Base-by-base conservation (phyloP, 2,113 vertebrate species). In the Origma solitaria region DNA sequence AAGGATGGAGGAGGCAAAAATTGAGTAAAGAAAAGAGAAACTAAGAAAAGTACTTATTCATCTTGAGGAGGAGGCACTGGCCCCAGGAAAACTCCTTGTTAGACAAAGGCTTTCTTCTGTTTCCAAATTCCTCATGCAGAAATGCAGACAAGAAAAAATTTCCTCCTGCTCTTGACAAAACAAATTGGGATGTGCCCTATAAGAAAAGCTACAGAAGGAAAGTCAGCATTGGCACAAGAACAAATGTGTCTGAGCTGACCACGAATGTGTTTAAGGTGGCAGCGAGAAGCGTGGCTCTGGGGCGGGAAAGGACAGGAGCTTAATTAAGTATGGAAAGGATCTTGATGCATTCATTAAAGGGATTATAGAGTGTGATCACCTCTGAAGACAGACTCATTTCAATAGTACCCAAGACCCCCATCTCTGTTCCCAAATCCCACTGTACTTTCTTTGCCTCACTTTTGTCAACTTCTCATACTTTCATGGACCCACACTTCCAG, bases 401-500 rank as follows among this genome's bases (percentile, higher is more conserved):
- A 76, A 4, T 2, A 4, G 40, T 13, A 50, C 37, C 78, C 3
- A 7, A 77, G 71, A 79, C 10, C 25, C 47, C 15, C 37, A 57
- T 2, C 12, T 65, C 44, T n/a, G 14, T 49, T 85, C 64, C 71
- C 42, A 66, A 81, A 88, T 50, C 64, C 75, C 35, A 9, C 20
- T 28, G 35, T 6, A 3, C 50, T 62, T 79, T 89, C 82, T 47
- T 58, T 9, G 4, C 68, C 51, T 64, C 1, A 0, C 13, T 68
- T 72, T 61, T 58, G 53, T 33, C 47, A 49, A 0, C 14, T 5
- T 65, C 70, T 49, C 0, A 0, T 33, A 15, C 51, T 45, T 77
- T 75, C 71, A 14, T 7, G 37, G 44, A 17, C 33, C 21, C 53
- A 62, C 38, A 22, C 25, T 62, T 70, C 20, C 33, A 77, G 76